Base-by-base conservation (phyloP, 92 coral and sea anemone species). In the Epizoanthus scotinus region DNA sequence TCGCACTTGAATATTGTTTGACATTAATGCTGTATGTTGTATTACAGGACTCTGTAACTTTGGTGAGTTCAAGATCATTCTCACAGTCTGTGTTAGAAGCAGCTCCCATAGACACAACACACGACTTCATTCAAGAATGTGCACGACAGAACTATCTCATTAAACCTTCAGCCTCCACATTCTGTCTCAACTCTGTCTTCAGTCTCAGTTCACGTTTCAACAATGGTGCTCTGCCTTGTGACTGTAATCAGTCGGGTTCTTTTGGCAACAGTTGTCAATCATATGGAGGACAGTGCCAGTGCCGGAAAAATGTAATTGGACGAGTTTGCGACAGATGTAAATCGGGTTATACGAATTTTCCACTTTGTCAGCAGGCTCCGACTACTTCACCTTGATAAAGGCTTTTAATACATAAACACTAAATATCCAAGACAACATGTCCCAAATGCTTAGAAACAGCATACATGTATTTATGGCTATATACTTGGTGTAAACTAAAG, bases 281-380 rank as follows among this genome's bases (percentile, higher is more conserved):
- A 86, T 87, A 84, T 52, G 98, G 99, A 14, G 99, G 99, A 53
- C 99, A 95, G 53, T 95, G 99, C 82, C 78, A 58, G 21, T 95
- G 99, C 81, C 88, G 71, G 65, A 75, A 71, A 49, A 93, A 95
- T 70, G 94, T 95, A 85, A 88, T 95, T 77, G 99, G 99, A 79
- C 95, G 96, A 66, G 85, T 88, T 12, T 95, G 99, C 80, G 89
- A 91, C 85, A 77, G 87, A 53, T 95, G 99, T 82, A 91, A 60
- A 89, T 81, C 90, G n/a, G 98, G 99, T 26, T 93, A 89, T 67
- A 79, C 68, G 20, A 91, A 93, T 78, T 94, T 93, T 57, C 98
- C 98, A 15, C 70, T 80, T 79, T 91, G 94, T 82, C 83, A 86
- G 73, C 59, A 90, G 12, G 14, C 52, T 47, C 52, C 52, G 60